A percentile compares a stretch with the other conserved stretches of the same genome.
phyloP scores from a whole-genome alignment of 2,797 vertebrate genomes.

The Todus mexicanus region DNA sequence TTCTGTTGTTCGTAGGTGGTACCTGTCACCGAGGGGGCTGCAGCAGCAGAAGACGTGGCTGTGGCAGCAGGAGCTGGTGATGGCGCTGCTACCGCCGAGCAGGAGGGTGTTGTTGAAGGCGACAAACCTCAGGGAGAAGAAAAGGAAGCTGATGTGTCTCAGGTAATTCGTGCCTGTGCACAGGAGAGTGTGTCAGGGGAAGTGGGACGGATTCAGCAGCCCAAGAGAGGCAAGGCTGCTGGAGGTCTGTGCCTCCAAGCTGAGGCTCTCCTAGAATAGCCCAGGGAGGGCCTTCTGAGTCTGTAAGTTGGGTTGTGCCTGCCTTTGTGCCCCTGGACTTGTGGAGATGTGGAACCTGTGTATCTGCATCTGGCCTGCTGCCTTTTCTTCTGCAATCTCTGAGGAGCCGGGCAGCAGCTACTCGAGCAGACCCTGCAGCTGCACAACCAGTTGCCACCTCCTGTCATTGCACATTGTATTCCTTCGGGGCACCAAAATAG shows the following conservation, averaged over 20 bases:
- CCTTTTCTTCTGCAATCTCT: not conserved
- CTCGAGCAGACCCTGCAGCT: not conserved
- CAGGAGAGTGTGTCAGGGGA: not conserved
- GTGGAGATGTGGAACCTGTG: not conserved
- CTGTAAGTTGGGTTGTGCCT: not conserved
- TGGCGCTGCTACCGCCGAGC: not conserved
- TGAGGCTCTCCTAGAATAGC: not conserved
- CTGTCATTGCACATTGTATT: not conserved
- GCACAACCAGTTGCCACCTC: not conserved
- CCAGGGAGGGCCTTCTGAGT: not conserved
- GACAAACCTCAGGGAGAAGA: constrained; percentile 54
- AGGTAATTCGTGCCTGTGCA: constrained; percentile 35
- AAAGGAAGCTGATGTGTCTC: constrained; percentile 16
- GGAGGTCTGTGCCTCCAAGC: not conserved
- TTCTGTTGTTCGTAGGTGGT: constrained; percentile 46
- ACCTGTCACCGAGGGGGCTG: not conserved
- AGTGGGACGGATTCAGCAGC: not conserved
- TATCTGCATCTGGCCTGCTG: not conserved
- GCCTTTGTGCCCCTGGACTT: not conserved
- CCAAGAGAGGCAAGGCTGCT: not conserved
- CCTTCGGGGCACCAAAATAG: not conserved
- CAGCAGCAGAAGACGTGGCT: not conserved
- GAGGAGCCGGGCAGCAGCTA: not conserved
- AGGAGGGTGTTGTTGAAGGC: not conserved
- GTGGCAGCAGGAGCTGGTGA: not conserved